Percentiles rank a stretch among this genome's conserved stretches.
Conservation (phyloP, 2,113 vertebrate genomes). For the Aythya baeri region DNA sequence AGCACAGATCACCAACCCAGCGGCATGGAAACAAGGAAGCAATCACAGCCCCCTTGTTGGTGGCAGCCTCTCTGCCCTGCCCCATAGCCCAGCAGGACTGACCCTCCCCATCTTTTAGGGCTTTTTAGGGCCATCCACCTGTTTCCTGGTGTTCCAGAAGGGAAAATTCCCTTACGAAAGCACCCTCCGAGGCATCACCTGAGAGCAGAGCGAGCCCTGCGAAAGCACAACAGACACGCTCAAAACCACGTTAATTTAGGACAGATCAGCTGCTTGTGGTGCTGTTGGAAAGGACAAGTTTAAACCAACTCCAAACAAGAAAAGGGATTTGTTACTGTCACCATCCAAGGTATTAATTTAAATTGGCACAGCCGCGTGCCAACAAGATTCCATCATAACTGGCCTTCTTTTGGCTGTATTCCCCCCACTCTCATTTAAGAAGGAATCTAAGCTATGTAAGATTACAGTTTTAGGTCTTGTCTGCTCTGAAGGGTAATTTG, state of each 20-base stretch:
- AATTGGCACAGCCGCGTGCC: accelerated
- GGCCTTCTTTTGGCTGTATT: neutral
- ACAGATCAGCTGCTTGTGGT: neutral
- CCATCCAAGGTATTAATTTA: neutral
- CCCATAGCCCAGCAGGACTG: neutral
- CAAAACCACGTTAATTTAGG: neutral
- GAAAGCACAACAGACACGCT: neutral
- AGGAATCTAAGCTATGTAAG: neutral
- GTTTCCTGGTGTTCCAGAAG: neutral
- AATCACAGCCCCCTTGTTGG: neutral
- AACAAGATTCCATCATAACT: accelerated
- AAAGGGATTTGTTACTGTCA: neutral
- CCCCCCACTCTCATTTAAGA: no score
- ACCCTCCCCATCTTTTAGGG: neutral
- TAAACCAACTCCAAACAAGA: neutral
- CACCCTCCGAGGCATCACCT: neutral
- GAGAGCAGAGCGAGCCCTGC: neutral
- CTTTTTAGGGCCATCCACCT: neutral
- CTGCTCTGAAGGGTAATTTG: neutral
- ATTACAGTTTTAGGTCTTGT: neutral
- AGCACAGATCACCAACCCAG: slow-evolving; percentile 28
- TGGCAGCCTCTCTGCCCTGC: neutral
- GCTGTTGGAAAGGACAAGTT: neutral
- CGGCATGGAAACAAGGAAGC: neutral
- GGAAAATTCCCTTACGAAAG: neutral